Base-by-base conservation (phyloP, 2,888 invertebrate species). In the Eupithecia tripunctaria region DNA sequence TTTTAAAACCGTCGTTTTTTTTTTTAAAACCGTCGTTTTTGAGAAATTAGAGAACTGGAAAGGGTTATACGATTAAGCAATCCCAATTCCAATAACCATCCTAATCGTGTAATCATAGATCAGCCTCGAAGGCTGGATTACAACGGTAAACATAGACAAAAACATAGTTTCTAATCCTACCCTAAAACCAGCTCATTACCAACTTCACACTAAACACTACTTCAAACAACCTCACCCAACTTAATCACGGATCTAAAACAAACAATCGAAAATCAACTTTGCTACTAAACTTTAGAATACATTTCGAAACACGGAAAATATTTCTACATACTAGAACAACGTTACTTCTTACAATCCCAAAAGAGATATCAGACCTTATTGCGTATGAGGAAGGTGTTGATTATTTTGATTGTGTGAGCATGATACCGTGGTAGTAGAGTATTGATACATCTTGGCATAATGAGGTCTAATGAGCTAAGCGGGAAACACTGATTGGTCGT, bases 201-300 rank as follows among this genome's bases (percentile, higher is more conserved):
- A 78, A 71, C 80, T 75, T 78, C 73, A 71, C 78, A 73, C 71
- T 76, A 81, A 82, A 77, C 74, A 77, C 80, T 84, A 79, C 81
- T 79, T 75, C 78, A 76, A 79, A 85, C 77, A 75, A 78, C 81
- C 84, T 78, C 79, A 80, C 80, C 84, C 82, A 80, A 84, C 86
- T 85, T 85, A 86, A 87, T 88, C 85, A 85, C 81, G 81, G 82
- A 82, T 85, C 82, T 84, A 79, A 82, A 77, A 79, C 82, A 84
- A 85, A 85, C 81, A 87, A 70, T 78, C 67, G n/a, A 81, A 77
- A 79, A 77, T 72, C 70, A 72, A 60, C 81, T 77, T 70, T 85
- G 80, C 78, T 10, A 8, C 36, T 27, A 66, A 27, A 8, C 0
- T 0, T 74, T 79, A 82, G 73, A 71, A 77, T 72, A 25, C 74